Conservation (phyloP, 1,140 invertebrate species). For the Diabrotica virgifera region DNA sequence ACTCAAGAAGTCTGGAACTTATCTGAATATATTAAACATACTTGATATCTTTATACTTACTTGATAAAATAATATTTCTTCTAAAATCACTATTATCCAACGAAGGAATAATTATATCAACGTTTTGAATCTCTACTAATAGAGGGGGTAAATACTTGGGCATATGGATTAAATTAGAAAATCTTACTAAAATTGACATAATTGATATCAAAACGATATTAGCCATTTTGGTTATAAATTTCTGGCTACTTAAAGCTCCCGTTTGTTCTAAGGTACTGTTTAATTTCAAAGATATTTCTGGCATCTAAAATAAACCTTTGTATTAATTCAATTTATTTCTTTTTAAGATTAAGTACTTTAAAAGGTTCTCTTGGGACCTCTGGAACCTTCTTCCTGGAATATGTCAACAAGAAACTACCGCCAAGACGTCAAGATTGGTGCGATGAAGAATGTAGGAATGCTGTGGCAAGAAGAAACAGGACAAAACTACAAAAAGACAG, state of each 20-base stretch:
- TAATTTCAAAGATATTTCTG: background rate
- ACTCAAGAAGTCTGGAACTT: background rate
- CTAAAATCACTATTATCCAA: background rate
- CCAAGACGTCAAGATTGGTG: no score
- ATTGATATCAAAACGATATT: slow-evolving; percentile 14
- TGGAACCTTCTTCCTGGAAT: no score
- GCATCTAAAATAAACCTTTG: background rate
- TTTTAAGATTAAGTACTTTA: background rate
- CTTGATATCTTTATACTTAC: background rate
- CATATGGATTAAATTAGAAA: slow-evolving; percentile 3
- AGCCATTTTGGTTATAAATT: slow-evolving; percentile 12
- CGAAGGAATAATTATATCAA: background rate
- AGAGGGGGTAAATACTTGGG: background rate
- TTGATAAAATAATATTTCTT: background rate
- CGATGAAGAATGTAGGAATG: no score
- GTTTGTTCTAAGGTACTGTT: background rate
- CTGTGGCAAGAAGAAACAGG: no score
- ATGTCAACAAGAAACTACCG: background rate
- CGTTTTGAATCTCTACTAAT: background rate
- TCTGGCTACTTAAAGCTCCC: background rate
- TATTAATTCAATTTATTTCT: background rate
- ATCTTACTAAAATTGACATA: background rate
- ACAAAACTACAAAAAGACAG: no score
- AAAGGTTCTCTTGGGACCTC: background rate
- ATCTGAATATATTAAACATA: background rate